A percentile compares a stretch with the other conserved stretches of the same genome.
phyloP scores from a whole-genome alignment of 2,888 invertebrate genomes.

The Pharmacophagus antenor region DNA sequence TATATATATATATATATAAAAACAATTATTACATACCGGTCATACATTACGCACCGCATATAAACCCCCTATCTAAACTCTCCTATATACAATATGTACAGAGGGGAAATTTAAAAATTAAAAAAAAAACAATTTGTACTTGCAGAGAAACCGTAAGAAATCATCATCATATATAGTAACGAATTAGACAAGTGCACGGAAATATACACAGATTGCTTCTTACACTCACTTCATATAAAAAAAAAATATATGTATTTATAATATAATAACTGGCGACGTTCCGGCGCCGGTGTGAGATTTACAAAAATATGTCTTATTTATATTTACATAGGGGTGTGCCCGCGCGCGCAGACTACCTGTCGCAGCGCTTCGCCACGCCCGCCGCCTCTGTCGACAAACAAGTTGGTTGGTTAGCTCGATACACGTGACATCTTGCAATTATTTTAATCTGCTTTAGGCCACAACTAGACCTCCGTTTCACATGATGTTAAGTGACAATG shows the following conservation, averaged over 20 bases:
- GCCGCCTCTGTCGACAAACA: conserved; percentile 43
- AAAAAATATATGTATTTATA: conserved; percentile 47
- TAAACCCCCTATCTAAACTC: conserved; percentile 67
- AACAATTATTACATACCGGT: conserved; percentile 61
- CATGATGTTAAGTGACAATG: too few species aligned
- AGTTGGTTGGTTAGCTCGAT: too few species aligned
- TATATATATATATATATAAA: too few species aligned
- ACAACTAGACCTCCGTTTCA: too few species aligned
- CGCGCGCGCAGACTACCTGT: conserved; percentile 55
- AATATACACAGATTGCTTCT: conserved; percentile 59
- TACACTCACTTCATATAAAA: conserved; percentile 50
- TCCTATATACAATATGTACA: conserved; percentile 81
- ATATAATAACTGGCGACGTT: conserved; percentile 55
- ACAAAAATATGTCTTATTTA: conserved; percentile 58
- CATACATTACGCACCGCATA: conserved; percentile 44
- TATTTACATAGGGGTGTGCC: conserved; percentile 33
- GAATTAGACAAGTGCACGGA: conserved; percentile 54
- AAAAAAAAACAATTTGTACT: conserved; percentile 79
- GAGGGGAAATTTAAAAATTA: conserved; percentile 63
- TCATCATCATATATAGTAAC: conserved; percentile 43
- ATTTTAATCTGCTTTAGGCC: too few species aligned
- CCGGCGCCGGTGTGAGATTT: conserved; percentile 60
- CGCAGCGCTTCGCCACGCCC: conserved; percentile 51
- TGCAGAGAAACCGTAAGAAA: conserved; percentile 73
- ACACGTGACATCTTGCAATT: too few species aligned